Evolutionary conservation across 2,113 vertebrate genomes (phyloP), one percentile per base, ranked within the genome.

Genomic region (Struthidea cinerea): DNA sequence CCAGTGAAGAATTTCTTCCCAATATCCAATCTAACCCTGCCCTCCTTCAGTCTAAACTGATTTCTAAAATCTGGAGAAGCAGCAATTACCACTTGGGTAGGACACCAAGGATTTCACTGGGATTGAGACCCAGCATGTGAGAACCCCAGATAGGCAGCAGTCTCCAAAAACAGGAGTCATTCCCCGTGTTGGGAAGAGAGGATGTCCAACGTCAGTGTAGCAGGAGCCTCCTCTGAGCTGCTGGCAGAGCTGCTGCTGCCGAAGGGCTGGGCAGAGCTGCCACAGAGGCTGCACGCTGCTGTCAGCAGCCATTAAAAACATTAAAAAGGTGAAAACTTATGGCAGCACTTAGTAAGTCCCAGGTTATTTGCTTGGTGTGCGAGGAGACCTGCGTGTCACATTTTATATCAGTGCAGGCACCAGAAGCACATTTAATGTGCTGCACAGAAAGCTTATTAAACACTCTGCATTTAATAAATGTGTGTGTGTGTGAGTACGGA

Each of bases 151-250:
- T 57, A 15, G 50, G 35, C 9, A 33, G 16, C 14, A 60, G 18
- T 8, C 33, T 49, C 41, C 53, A 47, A 27, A 84, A 81, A 0
- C 8, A 19, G 49, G 46, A 44, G 11, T 7, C 23, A 26, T 83
- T 79, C 13, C 44, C 53, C 1, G 0, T 0, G 10, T 1, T 64
- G 52, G 27, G 37, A 73, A 60, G 46, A 64, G 32, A 57, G 19
- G 49, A 27, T 50, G 24, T 73, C 84, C 71, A 15, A 17, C 1
- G 0, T 6, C n/a, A 69, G 32, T 0, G 0, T 0, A 35, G 37
- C 37, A 13, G 63, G 50, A 93, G 14, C 47, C 37, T 74, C 20
- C 39, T 57, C 26, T 6, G 37, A 80, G 53, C 47, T 2, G 2
- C 53, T 27, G 67, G 3, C 41, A 55, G 80, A 56, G 35, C 56